A percentile compares a stretch with the other conserved stretches of the same genome.
Evolutionary conservation across 2,797 vertebrate species (phyloP).

Genomic region (Cirrhinus mrigala): DNA sequence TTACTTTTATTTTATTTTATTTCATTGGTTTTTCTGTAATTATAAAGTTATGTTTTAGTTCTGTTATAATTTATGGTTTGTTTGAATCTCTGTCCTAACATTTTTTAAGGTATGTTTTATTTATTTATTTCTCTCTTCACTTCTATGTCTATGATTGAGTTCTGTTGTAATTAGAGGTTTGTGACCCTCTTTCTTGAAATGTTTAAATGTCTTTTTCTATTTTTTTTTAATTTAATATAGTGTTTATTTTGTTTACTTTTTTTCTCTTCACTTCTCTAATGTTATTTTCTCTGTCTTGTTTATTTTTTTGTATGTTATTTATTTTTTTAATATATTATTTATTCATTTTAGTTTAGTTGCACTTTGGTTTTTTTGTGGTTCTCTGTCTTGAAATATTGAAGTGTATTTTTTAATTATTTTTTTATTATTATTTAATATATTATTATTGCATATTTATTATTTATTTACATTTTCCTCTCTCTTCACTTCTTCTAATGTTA

Average conservation of each 20-base stretch:
- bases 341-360: not conserved
- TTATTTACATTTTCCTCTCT: not conserved
- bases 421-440: not conserved
- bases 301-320: too few relatives aligned
- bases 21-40: too few relatives aligned
- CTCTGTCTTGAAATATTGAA: not conserved
- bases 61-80: too few relatives aligned
- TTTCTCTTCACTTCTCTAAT: not conserved
- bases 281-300: not conserved
- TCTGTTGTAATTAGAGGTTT: not conserved
- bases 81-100: too few relatives aligned
- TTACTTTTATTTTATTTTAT: too few relatives aligned
- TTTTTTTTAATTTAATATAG: not conserved
- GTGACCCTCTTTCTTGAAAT: not conserved
- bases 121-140: not conserved
- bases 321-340: too few relatives aligned
- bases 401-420: not conserved
- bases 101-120: not conserved
- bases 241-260: not conserved
- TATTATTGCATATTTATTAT: not conserved
- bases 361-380: not conserved
- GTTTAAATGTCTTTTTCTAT: not conserved
- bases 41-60: too few relatives aligned
- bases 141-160: not conserved
- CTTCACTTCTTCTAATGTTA: not conserved